Conservation (phyloP, 2,888 invertebrate species). For the Amblyjoppa proteus region DNA sequence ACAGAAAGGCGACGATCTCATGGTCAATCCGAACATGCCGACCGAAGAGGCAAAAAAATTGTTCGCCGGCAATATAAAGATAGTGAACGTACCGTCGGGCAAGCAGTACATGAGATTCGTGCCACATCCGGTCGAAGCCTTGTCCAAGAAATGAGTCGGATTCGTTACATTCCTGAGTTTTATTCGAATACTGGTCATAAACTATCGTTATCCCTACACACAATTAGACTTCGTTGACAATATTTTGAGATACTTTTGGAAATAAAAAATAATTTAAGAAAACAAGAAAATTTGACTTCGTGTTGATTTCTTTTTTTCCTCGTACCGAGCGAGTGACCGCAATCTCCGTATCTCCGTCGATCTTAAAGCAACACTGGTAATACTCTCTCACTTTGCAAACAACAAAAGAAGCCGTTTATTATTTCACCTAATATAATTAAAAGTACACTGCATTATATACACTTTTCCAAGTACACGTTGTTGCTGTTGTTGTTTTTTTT, state of each 20-base stretch:
- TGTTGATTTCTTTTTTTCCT: slow-evolving; percentile 6
- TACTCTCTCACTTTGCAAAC: slow-evolving; percentile 80
- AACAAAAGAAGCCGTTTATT: slow-evolving; percentile 85
- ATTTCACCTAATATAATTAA: slow-evolving; percentile 84
- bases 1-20: slow-evolving; percentile 93
- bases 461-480: slow-evolving; percentile 84
- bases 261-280: slow-evolving; percentile 33
- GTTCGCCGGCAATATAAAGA: slow-evolving; percentile 91
- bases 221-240: slow-evolving; percentile 53
- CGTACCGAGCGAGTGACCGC: not conserved
- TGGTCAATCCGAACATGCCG: slow-evolving; percentile 94
- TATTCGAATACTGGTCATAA: slow-evolving; percentile 64
- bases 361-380: slow-evolving; percentile 22
- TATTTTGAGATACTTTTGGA: slow-evolving; percentile 48
- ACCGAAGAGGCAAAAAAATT: slow-evolving; percentile 89
- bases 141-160: slow-evolving; percentile 64
- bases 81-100: slow-evolving; percentile 92
- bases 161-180: slow-evolving; percentile 68
- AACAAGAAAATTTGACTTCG: slow-evolving; percentile 11
- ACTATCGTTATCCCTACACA: slow-evolving; percentile 59
- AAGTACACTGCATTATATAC: slow-evolving; percentile 85
- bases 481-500: slow-evolving; percentile 61
- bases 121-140: slow-evolving; percentile 85
- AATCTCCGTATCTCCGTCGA: not conserved
- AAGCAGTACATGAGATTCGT: slow-evolving; percentile 93